Percentiles rank a stretch among this genome's conserved stretches.
Conservation (phyloP, 1,140 invertebrate genomes). For the Diuraphis noxia region DNA sequence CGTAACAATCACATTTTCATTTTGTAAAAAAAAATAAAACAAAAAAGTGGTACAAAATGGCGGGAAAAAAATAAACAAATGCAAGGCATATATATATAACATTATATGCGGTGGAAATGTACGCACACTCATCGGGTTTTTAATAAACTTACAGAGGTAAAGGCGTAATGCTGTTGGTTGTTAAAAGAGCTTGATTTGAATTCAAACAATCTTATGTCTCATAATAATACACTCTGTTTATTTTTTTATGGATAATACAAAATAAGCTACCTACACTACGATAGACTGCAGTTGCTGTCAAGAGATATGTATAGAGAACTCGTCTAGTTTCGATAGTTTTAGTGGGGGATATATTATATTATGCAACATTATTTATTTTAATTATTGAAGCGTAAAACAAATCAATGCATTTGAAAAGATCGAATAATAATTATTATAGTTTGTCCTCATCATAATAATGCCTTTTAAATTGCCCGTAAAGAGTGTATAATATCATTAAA, state of each 20-base stretch:
- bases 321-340: not conserved
- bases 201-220: not conserved
- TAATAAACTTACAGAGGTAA: not conserved
- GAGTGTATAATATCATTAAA: not conserved
- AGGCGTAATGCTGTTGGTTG: too few species aligned
- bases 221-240: not conserved
- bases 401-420: not conserved
- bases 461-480: not conserved
- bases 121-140: not conserved
- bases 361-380: not conserved
- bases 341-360: not conserved
- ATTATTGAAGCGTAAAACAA: not conserved
- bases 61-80: not conserved
- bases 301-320: not conserved
- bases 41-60: not conserved
- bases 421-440: not conserved
- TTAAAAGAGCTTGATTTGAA: not conserved
- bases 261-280: not conserved
- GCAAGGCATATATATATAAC: too few species aligned
- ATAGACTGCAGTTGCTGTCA: not conserved
- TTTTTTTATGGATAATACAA: not conserved
- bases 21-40: not conserved
- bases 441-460: not conserved
- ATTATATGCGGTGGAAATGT: not conserved
- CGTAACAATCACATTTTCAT: not conserved